Conservation (phyloP, 2,888 invertebrate genomes). For the Agonopterix heracliana region DNA sequence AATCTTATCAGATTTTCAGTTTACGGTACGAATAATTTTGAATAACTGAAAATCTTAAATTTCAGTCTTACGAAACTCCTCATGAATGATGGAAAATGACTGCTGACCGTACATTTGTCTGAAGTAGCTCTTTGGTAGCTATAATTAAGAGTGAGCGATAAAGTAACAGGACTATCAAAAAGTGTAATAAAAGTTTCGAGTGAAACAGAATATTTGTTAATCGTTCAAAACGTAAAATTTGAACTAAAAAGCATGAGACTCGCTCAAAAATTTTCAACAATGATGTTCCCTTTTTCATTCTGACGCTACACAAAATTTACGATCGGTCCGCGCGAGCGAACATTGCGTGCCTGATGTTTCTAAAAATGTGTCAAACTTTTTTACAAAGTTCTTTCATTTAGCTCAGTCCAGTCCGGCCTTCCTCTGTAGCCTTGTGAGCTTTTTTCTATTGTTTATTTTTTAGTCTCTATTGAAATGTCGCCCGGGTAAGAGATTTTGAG, state of each 20-base stretch:
- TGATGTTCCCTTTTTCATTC: slow-evolving; percentile 72
- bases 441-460: slow-evolving; percentile 70
- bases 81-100: no score
- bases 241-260: slow-evolving; percentile 50
- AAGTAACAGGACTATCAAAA: no score
- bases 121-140: no score
- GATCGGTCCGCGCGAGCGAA: slow-evolving; percentile 59
- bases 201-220: no score
- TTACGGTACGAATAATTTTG: no score
- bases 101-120: no score
- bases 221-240: slow-evolving; percentile 37
- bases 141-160: no score
- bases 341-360: slow-evolving; percentile 73
- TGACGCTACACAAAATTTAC: slow-evolving; percentile 72
- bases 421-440: slow-evolving; percentile 61
- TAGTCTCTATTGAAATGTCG: slow-evolving; percentile 67
- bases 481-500: slow-evolving; percentile 53
- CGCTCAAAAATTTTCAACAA: slow-evolving; percentile 69
- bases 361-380: slow-evolving; percentile 76
- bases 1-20: no score
- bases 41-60: no score
- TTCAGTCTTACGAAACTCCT: no score
- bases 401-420: slow-evolving; percentile 67
- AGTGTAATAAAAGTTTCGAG: no score
- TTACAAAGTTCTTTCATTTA: slow-evolving; percentile 75